phyloP scores from a whole-genome alignment of 2,797 vertebrate genomes.

The Pantherophis vulpinus region DNA sequence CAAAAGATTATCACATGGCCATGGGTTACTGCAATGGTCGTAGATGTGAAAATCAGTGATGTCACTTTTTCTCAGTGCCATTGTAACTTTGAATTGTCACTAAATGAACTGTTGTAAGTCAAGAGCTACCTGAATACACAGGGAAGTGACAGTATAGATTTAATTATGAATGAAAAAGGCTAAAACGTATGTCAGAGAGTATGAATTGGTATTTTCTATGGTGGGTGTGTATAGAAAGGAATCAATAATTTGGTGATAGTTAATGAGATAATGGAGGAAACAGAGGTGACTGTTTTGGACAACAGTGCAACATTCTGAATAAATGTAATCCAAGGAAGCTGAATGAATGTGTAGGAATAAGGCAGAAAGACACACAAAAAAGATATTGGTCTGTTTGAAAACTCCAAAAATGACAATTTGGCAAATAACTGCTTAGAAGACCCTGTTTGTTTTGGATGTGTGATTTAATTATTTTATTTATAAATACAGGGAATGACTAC shows the following conservation, averaged over 20 bases:
- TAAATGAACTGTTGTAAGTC: neutral
- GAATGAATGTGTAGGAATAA: neutral
- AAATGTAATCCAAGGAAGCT: neutral
- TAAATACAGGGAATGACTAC: neutral
- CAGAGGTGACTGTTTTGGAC: neutral
- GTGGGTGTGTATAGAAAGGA: neutral
- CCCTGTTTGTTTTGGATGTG: neutral
- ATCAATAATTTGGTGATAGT: neutral
- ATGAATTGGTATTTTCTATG: neutral
- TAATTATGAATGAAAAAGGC: neutral
- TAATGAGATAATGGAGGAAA: neutral
- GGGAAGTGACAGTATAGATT: neutral
- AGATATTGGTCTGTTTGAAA: neutral
- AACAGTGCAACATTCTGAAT: neutral
- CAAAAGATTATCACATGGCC: too few relatives aligned
- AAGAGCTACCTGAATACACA: neutral
- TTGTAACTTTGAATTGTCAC: neutral
- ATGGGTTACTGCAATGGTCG: neutral
- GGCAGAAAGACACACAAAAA: neutral
- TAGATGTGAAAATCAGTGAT: neutral
- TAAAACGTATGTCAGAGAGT: neutral
- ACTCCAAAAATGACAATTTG: neutral
- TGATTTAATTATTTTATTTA: neutral
- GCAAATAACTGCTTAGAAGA: neutral
- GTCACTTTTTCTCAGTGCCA: neutral